These are phyloP conservation scores for Mungos mungo DNA, from an alignment of 2,113 vertebrate genomes.

Conservation along the genomic window DNA sequence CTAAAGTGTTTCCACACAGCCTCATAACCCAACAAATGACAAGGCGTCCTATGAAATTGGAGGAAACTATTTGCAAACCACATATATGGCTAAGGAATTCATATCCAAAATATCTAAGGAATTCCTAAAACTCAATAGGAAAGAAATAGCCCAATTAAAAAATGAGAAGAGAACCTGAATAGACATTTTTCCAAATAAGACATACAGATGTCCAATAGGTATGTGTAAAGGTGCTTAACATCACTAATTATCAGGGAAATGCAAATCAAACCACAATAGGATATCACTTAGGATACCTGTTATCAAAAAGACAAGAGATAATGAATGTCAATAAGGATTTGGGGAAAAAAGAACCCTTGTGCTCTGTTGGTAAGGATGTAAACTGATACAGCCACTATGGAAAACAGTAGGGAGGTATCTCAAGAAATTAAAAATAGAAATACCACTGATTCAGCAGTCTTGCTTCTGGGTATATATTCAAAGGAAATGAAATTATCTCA, in stretches of 20 bases:
- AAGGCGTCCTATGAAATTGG: neutral
- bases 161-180: neutral
- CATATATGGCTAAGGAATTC: neutral
- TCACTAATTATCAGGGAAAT: neutral
- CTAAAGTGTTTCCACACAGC: neutral
- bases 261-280: neutral
- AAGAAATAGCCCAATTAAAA: neutral
- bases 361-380: neutral
- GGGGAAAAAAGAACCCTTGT: neutral
- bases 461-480: neutral
- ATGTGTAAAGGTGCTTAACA: neutral
- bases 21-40: neutral
- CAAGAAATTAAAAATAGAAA: neutral
- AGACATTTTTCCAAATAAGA: neutral
- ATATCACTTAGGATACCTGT: neutral
- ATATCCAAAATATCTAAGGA: neutral
- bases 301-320: neutral
- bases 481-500: neutral
- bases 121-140: neutral
- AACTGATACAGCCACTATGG: neutral
- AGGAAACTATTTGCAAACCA: neutral
- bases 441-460: neutral
- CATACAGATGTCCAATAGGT: neutral
- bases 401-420: neutral
- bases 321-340: neutral